A percentile compares a stretch with the other conserved stretches of the same genome.
These are phyloP conservation scores for Stigmatopora argus DNA, from an alignment of 2,113 vertebrate genomes.

Conservation along the genomic window DNA sequence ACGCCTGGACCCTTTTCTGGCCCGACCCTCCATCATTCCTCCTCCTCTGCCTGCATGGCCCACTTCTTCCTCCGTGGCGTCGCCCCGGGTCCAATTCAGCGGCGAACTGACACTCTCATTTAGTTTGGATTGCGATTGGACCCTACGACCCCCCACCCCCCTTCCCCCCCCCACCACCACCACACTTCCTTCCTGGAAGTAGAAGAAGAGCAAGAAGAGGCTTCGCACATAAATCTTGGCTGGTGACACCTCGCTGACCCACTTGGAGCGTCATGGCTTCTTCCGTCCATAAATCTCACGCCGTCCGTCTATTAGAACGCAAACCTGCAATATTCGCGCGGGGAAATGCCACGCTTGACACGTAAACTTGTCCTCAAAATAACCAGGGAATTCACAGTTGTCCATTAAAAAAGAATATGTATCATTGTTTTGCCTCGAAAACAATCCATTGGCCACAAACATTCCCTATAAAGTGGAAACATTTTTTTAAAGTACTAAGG, in stretches of 20 bases:
- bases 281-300: neutral
- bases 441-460: neutral
- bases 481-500: too few species aligned
- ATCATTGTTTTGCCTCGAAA: too few species aligned
- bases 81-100: constrained; percentile 8
- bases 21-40: constrained; percentile 6
- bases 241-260: constrained; percentile 6
- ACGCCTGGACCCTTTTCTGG: neutral
- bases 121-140: constrained; percentile 1
- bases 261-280: constrained; percentile 2
- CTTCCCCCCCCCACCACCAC: neutral
- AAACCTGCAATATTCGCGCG: neutral
- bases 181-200: neutral
- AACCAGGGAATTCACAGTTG: too few species aligned
- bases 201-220: constrained; percentile 1
- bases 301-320: neutral
- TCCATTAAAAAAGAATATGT: too few species aligned
- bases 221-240: constrained; percentile 1
- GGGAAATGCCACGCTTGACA: neutral
- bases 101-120: constrained; percentile 7
- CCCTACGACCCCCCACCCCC: neutral
- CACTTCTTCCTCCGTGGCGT: constrained; percentile 7
- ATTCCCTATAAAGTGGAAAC: too few species aligned
- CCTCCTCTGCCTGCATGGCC: constrained; percentile 4
- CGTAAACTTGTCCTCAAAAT: neutral